Base-by-base conservation (phyloP, 2,888 invertebrate genomes). In the Ormyrus labotus region DNA sequence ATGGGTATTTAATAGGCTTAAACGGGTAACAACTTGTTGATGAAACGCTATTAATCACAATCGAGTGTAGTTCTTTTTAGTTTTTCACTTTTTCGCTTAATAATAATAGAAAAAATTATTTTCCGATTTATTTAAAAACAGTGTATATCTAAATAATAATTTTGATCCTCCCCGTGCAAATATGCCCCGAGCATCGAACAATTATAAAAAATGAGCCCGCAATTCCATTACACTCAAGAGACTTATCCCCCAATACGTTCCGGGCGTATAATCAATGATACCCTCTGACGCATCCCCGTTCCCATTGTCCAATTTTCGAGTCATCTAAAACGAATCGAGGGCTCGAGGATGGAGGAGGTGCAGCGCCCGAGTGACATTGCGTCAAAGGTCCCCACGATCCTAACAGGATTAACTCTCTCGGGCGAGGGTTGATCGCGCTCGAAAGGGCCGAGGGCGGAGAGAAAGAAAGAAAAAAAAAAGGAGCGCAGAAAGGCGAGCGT, bases 351-450 rank as follows among this genome's bases (percentile, higher is more conserved):
- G 34, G 11, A 55, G 58, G n/a, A 19, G 61, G 50, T 8, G 45
- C 65, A 60, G 48, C 2, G 19, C n/a, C n/a, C 48, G 83, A 83
- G 84, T 87, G 88, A 87, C 87, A 86, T 86, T 84, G 83, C 83
- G 84, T 86, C 85, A 84, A 83, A 83, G 85, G 84, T 84, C 83
- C 83, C 84, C 84, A 84, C 85, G 84, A 81, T 80, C 85, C 84
- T 87, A 88, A 88, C 84, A 85, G 87, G 88, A 88, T 88, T 87
- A 88, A 13, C 13, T 13, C 13, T 13, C 83, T 84, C 13, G 5
- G 5, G 4, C 45, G 11, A 70, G 57, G 72, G 19, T 1, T 1
- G 61, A 51, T 61, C 48, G 19, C 45, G 7, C 72, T 72, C 55
- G 5, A 55, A 60, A 2, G 34, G 34, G 34, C 34, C 34, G 34